Evolutionary conservation across 2,113 vertebrate genomes (phyloP).

Genomic region (Tychaedon coryphoeus): DNA sequence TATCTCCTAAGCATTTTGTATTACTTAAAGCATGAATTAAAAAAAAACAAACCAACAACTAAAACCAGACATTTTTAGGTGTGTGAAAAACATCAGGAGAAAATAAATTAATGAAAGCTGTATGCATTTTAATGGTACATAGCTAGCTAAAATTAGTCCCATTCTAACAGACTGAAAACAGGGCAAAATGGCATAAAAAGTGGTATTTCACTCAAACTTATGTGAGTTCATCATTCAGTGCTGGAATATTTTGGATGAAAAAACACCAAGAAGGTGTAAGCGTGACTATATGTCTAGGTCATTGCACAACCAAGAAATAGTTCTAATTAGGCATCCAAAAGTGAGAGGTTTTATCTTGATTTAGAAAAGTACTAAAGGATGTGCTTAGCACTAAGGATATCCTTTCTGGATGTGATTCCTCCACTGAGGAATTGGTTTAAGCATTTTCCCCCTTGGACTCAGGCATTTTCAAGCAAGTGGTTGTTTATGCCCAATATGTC

Average conservation of each 20-base stretch:
- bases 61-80: neutral
- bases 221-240: neutral
- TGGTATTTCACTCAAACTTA: neutral
- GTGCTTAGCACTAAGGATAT: neutral
- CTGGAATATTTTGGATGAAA: neutral
- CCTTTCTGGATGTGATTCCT: neutral
- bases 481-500: neutral
- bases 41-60: neutral
- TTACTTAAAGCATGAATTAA: neutral
- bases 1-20: neutral
- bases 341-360: neutral
- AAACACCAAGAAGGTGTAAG: accelerated
- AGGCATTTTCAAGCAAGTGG: neutral
- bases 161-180: neutral
- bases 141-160: neutral
- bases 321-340: neutral
- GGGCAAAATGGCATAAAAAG: neutral
- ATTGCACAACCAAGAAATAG: neutral
- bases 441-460: neutral
- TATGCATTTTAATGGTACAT: neutral
- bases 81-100: neutral
- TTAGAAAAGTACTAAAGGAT: neutral
- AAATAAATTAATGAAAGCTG: neutral
- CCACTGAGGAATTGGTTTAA: neutral
- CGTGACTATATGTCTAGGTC: neutral